phyloP scores from a whole-genome alignment of 2,113 vertebrate genomes.

The Mola mola region DNA sequence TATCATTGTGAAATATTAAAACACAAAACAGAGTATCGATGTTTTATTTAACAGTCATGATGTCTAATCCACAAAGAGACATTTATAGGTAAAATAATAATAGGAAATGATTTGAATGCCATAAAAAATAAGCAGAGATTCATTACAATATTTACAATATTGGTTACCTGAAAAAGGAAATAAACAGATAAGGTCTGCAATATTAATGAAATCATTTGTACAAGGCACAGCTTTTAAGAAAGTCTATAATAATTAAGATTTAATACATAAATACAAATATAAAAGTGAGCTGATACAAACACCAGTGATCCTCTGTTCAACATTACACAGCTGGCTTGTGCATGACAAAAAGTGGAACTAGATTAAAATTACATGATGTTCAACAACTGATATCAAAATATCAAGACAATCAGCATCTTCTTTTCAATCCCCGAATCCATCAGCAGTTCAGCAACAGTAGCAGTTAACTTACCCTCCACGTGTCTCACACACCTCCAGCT shows the following conservation, averaged over 20 bases:
- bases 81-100: too few relatives aligned
- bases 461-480: conserved; percentile 65
- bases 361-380: neutral
- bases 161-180: too few relatives aligned
- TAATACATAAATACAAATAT: too few relatives aligned
- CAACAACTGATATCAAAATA: neutral
- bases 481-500: conserved; percentile 42
- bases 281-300: conserved; percentile 4
- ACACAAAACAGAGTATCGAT: conserved; percentile 38
- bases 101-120: neutral
- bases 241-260: too few relatives aligned
- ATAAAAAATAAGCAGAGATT: neutral
- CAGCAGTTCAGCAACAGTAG: conserved; percentile 16
- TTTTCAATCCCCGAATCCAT: too few relatives aligned
- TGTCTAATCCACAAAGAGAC: neutral
- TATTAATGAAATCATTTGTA: neutral
- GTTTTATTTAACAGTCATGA: conserved; percentile 52
- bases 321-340: neutral
- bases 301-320: neutral
- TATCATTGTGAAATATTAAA: conserved; percentile 26
- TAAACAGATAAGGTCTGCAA: too few relatives aligned
- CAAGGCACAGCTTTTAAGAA: too few relatives aligned
- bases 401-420: neutral
- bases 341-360: neutral
- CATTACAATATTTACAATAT: too few relatives aligned